Evolutionary conservation across 2,888 invertebrate genomes (phyloP).

Genomic region (Onchidella celtica): DNA sequence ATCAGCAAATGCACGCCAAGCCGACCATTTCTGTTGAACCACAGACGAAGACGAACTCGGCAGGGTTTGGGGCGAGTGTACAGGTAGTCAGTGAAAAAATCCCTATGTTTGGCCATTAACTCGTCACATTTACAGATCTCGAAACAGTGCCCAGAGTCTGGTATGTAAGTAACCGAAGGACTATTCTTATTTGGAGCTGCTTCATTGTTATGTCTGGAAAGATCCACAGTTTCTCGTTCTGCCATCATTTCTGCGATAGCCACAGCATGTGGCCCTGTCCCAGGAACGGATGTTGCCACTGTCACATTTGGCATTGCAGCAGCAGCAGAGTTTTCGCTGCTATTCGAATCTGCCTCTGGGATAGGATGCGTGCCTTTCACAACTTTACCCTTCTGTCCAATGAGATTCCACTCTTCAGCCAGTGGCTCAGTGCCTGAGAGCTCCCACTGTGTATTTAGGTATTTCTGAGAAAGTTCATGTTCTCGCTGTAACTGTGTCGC

Average conservation of each 20-base stretch:
- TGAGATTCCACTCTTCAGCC: neutral
- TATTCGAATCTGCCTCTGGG: too few relatives aligned
- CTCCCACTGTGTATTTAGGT: too few relatives aligned
- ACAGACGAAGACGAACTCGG: neutral
- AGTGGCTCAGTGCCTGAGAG: too few relatives aligned
- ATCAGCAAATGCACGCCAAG: conserved; percentile 15
- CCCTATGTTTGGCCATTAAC: neutral
- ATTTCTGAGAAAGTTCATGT: too few relatives aligned
- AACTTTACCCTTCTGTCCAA: neutral
- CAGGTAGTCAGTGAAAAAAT: neutral
- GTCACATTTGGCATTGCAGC: too few relatives aligned
- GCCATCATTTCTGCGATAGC: neutral
- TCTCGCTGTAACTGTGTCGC: too few relatives aligned
- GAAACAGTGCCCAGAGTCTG: neutral
- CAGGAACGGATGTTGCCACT: too few relatives aligned
- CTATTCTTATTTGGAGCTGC: too few relatives aligned
- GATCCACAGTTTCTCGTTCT: neutral
- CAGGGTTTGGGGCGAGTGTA: neutral
- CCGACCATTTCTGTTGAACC: neutral
- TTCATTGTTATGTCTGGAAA: too few relatives aligned
- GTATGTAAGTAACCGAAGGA: neutral
- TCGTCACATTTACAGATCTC: neutral
- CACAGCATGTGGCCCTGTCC: too few relatives aligned
- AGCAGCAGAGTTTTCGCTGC: too few relatives aligned
- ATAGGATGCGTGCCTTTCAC: too few relatives aligned